Evolutionary conservation across 2,113 vertebrate genomes (phyloP).

Genomic region (Scomber scombrus): DNA sequence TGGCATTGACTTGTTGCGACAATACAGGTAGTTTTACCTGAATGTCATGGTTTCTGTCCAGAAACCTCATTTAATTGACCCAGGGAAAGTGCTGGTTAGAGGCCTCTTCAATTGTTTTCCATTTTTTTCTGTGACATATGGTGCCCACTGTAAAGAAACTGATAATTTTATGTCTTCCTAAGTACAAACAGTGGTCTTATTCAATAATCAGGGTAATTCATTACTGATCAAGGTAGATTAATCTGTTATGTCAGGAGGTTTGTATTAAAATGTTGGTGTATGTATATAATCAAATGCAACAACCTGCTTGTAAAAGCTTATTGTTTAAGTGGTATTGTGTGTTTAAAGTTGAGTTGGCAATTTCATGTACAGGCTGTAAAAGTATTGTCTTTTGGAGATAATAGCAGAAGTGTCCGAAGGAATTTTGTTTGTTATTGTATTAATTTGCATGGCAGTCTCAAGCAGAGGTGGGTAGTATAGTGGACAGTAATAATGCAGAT

Average conservation of each 20-base stretch:
- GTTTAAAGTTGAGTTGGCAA: neutral
- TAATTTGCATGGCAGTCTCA: too few relatives aligned
- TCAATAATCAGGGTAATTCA: neutral
- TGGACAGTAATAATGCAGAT: too few relatives aligned
- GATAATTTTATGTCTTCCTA: conserved; percentile 10
- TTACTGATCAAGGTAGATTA: too few relatives aligned
- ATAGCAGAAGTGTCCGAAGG: too few relatives aligned
- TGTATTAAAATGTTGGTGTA: neutral
- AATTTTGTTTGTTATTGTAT: too few relatives aligned
- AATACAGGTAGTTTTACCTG: conserved; percentile 14
- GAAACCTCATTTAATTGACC: conserved; percentile 50
- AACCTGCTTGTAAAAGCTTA: neutral
- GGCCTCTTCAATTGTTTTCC: conserved; percentile 59
- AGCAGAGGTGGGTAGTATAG: too few relatives aligned
- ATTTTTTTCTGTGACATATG: conserved; percentile 59
- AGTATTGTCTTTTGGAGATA: neutral
- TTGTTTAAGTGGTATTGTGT: neutral
- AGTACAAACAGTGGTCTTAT: neutral
- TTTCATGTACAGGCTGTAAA: neutral
- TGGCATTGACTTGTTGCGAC: neutral
- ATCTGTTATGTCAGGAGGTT: neutral
- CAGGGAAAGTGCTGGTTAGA: conserved; percentile 65
- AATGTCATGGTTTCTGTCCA: conserved; percentile 34
- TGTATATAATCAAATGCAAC: neutral
- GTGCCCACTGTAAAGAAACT: conserved; percentile 61